Percentiles rank a stretch among this genome's conserved stretches.
phyloP scores from a whole-genome alignment of 1,140 invertebrate genomes.

The Hylyphantes graminicola region DNA sequence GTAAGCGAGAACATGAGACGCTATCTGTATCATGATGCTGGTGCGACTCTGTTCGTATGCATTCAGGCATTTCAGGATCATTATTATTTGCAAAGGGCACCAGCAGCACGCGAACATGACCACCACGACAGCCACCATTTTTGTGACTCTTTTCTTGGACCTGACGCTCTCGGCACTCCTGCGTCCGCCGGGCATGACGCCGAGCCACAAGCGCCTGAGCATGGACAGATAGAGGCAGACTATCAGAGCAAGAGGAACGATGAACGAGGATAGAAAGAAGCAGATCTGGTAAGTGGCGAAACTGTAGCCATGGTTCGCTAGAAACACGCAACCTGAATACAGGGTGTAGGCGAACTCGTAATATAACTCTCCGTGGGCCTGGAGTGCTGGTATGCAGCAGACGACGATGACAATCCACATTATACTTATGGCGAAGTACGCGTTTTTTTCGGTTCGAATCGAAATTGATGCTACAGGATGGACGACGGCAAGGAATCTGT shows the following conservation, averaged over 20 bases:
- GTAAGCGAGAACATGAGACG: constrained; percentile 91
- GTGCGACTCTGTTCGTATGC: constrained; percentile 75
- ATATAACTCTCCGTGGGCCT: constrained; percentile 81
- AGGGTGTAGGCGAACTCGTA: constrained; percentile 11
- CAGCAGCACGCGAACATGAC: constrained; percentile 95
- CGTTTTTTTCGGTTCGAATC: constrained; percentile 86
- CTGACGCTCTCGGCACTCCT: constrained; percentile 78
- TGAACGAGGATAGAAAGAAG: constrained; percentile 86
- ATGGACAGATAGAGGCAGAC: constrained; percentile 91
- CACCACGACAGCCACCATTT: constrained; percentile 95
- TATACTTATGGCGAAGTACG: constrained; percentile 79
- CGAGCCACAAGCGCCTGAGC: constrained; percentile 88
- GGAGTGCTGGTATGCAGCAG: constrained; percentile 79
- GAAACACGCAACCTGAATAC: constrained; percentile 56
- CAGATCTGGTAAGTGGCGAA: constrained; percentile 66
- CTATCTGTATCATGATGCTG: constrained; percentile 81
- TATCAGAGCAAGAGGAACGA: constrained; percentile 85
- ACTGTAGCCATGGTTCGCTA: constrained; percentile 59
- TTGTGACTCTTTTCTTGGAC: constrained; percentile 89
- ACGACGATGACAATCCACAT: constrained; percentile 85
- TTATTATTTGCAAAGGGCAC: constrained; percentile 90
- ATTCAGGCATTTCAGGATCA: constrained; percentile 81
- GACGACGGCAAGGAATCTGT: constrained; percentile 94
- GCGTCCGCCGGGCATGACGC: constrained; percentile 77
- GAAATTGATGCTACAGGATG: constrained; percentile 92